phyloP scores from a whole-genome alignment of 23 tunicate genomes.

The Aplidium turbinatum region DNA sequence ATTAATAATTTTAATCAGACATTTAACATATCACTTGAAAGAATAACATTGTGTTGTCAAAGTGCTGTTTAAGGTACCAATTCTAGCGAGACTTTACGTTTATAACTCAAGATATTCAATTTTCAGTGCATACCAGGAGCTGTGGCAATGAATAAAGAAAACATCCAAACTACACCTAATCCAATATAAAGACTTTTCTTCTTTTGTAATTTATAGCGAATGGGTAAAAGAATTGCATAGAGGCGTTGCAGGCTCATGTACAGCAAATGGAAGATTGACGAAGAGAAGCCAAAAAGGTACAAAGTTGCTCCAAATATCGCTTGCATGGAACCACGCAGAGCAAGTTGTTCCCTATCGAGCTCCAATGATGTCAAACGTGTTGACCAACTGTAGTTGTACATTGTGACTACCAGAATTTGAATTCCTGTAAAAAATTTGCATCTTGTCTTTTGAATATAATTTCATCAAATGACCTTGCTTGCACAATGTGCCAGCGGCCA shows the following conservation, averaged over 20 bases:
- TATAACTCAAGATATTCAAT: too few relatives aligned
- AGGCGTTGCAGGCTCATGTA: background rate
- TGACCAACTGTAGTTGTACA: background rate
- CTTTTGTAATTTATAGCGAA: background rate
- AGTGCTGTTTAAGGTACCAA: too few relatives aligned
- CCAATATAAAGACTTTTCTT: background rate
- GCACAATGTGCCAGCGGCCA: too few relatives aligned
- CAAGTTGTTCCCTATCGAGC: background rate
- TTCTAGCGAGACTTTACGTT: too few relatives aligned
- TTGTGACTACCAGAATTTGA: background rate
- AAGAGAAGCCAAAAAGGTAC: background rate
- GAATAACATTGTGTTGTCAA: too few relatives aligned
- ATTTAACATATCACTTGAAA: too few relatives aligned
- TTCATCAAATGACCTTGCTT: too few relatives aligned
- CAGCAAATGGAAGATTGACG: constrained; percentile 15
- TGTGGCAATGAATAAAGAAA: background rate
- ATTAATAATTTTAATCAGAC: too few relatives aligned
- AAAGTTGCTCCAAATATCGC: constrained; percentile 2
- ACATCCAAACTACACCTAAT: constrained; percentile 11
- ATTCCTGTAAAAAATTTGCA: too few relatives aligned
- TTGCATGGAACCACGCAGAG: background rate
- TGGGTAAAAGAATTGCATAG: constrained; percentile 1
- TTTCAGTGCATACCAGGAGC: constrained; percentile 14
- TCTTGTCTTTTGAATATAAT: too few relatives aligned
- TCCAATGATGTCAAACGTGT: background rate